These are phyloP conservation scores for Synanthedon formicaeformis DNA, from an alignment of 2,888 invertebrate genomes.

Conservation along the genomic window DNA sequence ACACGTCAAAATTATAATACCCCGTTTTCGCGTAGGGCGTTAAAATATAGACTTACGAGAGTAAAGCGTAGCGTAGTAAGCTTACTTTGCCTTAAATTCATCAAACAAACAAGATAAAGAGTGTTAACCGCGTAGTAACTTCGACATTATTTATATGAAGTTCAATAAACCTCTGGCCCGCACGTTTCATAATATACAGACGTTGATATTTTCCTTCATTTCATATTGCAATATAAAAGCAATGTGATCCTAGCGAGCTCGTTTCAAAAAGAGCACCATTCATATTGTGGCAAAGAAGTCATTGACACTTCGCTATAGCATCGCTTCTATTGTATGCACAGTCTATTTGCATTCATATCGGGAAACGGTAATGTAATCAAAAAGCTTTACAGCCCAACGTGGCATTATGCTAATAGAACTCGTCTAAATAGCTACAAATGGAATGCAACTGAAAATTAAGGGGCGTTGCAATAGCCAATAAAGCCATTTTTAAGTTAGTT, in stretches of 20 bases:
- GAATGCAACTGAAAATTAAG: background rate
- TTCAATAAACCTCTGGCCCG: background rate
- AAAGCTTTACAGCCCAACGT: constrained; percentile 41
- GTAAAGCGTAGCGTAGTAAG: too few species aligned
- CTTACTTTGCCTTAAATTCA: too few species aligned
- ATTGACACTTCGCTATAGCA: constrained; percentile 20
- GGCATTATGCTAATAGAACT: constrained; percentile 46
- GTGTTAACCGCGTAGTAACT: background rate
- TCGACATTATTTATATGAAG: background rate
- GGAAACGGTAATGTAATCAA: constrained; percentile 46
- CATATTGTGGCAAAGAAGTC: constrained; percentile 3
- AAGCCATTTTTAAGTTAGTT: too few species aligned
- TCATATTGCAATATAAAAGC: background rate
- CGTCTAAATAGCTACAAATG: background rate
- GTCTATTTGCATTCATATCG: constrained; percentile 39
- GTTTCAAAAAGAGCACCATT: background rate
- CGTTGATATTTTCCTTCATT: background rate
- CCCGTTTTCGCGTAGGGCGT: too few species aligned
- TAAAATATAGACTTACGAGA: too few species aligned
- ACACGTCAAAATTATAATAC: too few species aligned
- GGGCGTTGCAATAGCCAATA: too few species aligned
- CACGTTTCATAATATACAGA: background rate
- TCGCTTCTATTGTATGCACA: constrained; percentile 18
- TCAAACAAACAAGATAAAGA: too few species aligned
- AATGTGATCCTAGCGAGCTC: background rate